Conservation (phyloP, 2,113 vertebrate genomes). For the Ictalurus punctatus region DNA sequence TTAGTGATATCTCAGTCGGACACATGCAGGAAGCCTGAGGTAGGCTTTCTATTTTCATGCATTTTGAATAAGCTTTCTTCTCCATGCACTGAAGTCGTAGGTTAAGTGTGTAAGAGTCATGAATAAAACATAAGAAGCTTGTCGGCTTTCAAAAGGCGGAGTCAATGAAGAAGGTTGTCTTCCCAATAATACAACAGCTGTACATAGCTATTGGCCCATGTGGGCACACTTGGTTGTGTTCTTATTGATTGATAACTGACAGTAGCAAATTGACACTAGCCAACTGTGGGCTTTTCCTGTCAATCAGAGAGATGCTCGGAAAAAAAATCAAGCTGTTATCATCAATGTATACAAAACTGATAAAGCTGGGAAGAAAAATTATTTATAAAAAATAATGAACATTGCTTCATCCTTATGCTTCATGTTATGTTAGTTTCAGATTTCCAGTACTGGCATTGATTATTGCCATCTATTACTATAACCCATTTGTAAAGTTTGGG, state of each 20-base stretch:
- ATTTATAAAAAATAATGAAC: background rate
- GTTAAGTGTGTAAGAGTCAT: conserved; percentile 45
- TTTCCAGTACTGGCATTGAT: background rate
- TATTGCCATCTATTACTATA: background rate
- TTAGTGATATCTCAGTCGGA: background rate
- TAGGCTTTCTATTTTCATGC: conserved; percentile 39
- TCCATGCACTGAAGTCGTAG: conserved; percentile 38
- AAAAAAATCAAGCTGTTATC: background rate
- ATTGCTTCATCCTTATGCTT: conserved; percentile 40
- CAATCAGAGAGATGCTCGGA: background rate
- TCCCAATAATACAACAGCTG: background rate
- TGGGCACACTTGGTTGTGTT: background rate
- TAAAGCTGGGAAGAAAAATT: background rate
- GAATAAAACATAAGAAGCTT: conserved; percentile 61
- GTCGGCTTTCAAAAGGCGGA: conserved; percentile 42
- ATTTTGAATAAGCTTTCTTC: conserved; percentile 59
- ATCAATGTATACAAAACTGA: background rate
- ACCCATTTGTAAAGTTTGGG: background rate
- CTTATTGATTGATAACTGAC: background rate
- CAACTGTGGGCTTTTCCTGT: background rate
- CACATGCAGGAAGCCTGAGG: conserved; percentile 47
- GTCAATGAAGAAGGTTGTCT: background rate
- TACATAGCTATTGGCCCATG: background rate
- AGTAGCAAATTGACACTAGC: background rate
- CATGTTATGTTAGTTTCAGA: background rate